Evolutionary conservation across 2,888 invertebrate genomes (phyloP).

Genomic region (Galeopsomyia nigrocyanea): DNA sequence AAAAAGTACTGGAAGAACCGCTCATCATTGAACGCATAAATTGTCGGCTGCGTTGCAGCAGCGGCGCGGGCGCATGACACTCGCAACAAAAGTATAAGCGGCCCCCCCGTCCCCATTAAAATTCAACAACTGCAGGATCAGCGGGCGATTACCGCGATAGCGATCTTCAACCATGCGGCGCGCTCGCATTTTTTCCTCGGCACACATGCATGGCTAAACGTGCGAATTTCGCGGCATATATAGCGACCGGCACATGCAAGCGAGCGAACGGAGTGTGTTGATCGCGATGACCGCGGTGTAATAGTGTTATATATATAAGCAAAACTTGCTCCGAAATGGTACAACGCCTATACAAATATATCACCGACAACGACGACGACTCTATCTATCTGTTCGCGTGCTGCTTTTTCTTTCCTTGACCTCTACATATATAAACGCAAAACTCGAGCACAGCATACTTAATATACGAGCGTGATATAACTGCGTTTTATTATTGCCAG

Average conservation of each 20-base stretch:
- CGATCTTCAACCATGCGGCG: not conserved
- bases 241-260: not conserved
- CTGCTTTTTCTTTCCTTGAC: slow-evolving; percentile 32
- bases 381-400: slow-evolving; percentile 14
- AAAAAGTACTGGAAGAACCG: slow-evolving; percentile 3
- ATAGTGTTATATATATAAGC: slow-evolving; percentile 10
- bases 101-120: slow-evolving; percentile 2
- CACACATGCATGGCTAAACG: slow-evolving; percentile 44
- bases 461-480: not conserved
- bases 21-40: slow-evolving; percentile 7
- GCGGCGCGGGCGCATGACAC: not conserved
- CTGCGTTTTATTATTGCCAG: slow-evolving; percentile 2
- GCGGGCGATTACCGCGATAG: slow-evolving; percentile 18
- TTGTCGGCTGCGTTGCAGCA: slow-evolving; percentile 6
- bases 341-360: not conserved
- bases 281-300: slow-evolving; percentile 13
- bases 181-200: slow-evolving; percentile 14
- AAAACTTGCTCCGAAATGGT: slow-evolving; percentile 33
- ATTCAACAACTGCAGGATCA: slow-evolving; percentile 31
- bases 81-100: not conserved
- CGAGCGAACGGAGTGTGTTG: too few species aligned
- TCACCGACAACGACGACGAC: not conserved
- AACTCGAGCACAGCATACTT: not conserved
- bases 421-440: not conserved
- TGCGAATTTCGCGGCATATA: slow-evolving; percentile 35